Percentiles rank a stretch among this genome's conserved stretches.
Evolutionary conservation across 2,113 vertebrate genomes (phyloP).

Genomic region (Piprites chloris): DNA sequence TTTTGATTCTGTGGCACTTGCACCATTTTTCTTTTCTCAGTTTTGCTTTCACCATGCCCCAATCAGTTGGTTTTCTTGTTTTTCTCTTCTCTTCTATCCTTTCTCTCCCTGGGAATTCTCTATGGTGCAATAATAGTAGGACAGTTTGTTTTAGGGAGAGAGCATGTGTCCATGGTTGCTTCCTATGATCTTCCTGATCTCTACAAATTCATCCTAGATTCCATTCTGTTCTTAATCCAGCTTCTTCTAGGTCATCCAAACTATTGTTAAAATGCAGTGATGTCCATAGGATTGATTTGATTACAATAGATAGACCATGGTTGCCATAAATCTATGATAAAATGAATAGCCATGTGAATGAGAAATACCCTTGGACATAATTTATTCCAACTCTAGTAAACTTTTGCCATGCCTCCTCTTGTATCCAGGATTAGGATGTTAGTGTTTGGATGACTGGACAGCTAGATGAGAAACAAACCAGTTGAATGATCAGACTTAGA

Average conservation of each 20-base stretch:
- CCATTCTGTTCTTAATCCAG: not conserved
- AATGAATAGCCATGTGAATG: not conserved
- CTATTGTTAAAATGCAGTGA: not conserved
- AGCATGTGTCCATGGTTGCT: fast-evolving
- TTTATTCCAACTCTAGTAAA: not conserved
- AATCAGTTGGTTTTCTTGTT: not conserved
- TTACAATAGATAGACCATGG: not conserved
- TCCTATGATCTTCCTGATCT: not conserved
- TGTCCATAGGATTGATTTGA: not conserved
- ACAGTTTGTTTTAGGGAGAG: not conserved
- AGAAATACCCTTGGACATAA: not conserved
- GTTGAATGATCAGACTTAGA: not conserved
- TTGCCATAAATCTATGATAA: not conserved
- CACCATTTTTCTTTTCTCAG: not conserved
- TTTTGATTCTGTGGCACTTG: not conserved
- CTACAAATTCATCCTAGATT: not conserved
- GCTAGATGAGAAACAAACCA: not conserved
- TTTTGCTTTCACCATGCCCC: not conserved
- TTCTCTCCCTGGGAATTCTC: not conserved
- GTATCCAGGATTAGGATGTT: not conserved
- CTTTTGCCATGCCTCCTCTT: not conserved
- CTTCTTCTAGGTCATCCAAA: not conserved
- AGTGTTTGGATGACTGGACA: not conserved
- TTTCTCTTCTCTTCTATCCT: not conserved
- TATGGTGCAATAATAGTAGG: not conserved